phyloP scores from a whole-genome alignment of 2,888 invertebrate species.

The Tetropium fuscum region DNA sequence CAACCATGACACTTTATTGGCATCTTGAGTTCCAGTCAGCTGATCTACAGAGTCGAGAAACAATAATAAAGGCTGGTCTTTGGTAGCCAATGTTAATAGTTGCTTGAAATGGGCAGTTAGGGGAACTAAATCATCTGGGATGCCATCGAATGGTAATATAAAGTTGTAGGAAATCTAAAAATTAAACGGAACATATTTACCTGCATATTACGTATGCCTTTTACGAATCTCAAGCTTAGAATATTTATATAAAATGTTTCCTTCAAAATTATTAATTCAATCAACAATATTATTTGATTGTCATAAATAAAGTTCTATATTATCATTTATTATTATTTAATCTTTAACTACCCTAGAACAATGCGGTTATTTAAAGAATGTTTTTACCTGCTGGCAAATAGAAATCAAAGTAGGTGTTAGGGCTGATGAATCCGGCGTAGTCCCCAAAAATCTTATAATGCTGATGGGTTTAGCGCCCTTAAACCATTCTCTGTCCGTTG shows the following conservation, averaged over 20 bases:
- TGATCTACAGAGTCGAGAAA: slow-evolving; percentile 98
- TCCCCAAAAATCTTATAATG: slow-evolving; percentile 93
- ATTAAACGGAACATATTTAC: slow-evolving; percentile 12
- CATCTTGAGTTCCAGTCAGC: slow-evolving; percentile 92
- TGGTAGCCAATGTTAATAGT: slow-evolving; percentile 83
- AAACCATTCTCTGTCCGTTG: slow-evolving; percentile 79
- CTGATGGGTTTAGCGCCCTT: slow-evolving; percentile 83
- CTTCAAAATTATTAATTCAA: no score
- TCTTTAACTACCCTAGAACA: no score
- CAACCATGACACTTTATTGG: slow-evolving; percentile 96
- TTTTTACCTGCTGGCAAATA: slow-evolving; percentile 90
- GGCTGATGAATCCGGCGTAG: slow-evolving; percentile 96
- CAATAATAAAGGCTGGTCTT: slow-evolving; percentile 87
- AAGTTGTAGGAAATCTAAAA: slow-evolving; percentile 91
- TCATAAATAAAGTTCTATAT: no score
- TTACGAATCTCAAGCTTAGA: no score
- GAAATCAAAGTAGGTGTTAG: slow-evolving; percentile 94
- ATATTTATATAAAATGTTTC: no score
- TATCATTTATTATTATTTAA: no score
- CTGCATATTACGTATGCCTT: no score
- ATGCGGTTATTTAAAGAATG: no score
- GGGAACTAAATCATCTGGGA: slow-evolving; percentile 96
- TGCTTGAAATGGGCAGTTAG: slow-evolving; percentile 97
- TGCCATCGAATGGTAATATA: slow-evolving; percentile 90
- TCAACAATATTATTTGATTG: no score